Evolutionary conservation across 2,113 vertebrate genomes (phyloP).

Genomic region (Aldabrachelys gigantea): DNA sequence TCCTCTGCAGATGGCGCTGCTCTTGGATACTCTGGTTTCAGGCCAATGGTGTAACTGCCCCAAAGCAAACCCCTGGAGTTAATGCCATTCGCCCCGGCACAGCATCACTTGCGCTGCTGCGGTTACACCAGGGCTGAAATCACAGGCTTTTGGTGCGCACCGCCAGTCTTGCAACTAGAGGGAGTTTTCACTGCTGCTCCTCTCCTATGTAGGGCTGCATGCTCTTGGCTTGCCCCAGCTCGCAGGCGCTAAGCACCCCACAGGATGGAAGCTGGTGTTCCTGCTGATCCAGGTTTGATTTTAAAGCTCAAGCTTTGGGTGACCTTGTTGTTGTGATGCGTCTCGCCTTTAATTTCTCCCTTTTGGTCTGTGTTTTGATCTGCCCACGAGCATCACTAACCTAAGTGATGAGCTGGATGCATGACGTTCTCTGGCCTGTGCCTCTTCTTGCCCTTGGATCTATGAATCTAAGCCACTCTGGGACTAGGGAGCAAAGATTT

Average conservation of each 20-base stretch:
- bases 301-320: not conserved
- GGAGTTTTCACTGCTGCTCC: not conserved
- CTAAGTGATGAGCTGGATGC: not conserved
- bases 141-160: not conserved
- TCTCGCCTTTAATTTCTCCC: not conserved
- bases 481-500: not conserved
- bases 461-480: not conserved
- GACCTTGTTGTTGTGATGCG: not conserved
- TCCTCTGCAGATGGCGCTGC: not conserved
- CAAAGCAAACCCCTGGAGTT: not conserved
- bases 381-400: not conserved
- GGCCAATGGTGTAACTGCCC: not conserved
- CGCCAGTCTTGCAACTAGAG: not conserved
- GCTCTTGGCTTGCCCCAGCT: no score
- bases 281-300: not conserved
- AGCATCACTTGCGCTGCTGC: not conserved
- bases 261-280: not conserved
- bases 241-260: not conserved
- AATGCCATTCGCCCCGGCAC: accelerated
- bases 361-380: not conserved
- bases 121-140: not conserved
- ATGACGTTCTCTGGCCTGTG: not conserved
- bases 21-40: not conserved
- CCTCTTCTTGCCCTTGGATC: not conserved
- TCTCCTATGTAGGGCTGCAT: not conserved